Conservation (phyloP, 2,113 vertebrate species). For the Psophia crepitans region DNA sequence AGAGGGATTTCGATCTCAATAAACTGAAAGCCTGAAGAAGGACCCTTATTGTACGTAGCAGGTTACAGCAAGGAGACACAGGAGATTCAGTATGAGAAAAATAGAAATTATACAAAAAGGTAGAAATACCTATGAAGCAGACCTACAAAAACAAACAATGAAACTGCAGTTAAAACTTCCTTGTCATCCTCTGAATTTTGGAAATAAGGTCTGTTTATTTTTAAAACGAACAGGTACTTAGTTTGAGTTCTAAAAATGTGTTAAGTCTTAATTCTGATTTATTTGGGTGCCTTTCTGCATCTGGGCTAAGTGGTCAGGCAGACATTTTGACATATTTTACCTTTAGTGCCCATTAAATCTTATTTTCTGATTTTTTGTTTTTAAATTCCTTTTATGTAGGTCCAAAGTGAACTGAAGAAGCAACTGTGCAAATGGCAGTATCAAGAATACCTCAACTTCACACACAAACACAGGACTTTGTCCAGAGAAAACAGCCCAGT, state of each 20-base stretch:
- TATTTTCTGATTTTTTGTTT: not conserved
- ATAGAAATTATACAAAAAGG: not conserved
- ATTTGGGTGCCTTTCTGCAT: not conserved
- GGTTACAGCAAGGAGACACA: not conserved
- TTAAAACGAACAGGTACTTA: not conserved
- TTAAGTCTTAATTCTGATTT: not conserved
- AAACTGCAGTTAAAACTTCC: not conserved
- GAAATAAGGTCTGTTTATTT: not conserved
- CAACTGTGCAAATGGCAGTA: constrained; percentile 74
- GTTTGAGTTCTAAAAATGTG: not conserved
- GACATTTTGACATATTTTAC: not conserved
- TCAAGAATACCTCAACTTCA: constrained; percentile 70
- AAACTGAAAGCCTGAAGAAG: not conserved
- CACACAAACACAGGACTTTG: constrained; percentile 63
- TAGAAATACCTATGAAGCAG: not conserved
- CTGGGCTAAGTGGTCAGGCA: not conserved
- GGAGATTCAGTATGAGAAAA: not conserved
- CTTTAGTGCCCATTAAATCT: not conserved
- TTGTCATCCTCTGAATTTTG: not conserved
- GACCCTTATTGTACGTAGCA: not conserved
- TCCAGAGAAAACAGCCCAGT: constrained; percentile 79
- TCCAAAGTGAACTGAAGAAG: constrained; percentile 81
- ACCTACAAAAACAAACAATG: not conserved
- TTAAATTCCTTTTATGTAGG: constrained; percentile 52
- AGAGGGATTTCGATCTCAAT: not conserved